Evolutionary conservation across 30 jellyfish, hydroid and myxozoan species (phyloP).

Genomic region (Clytia hemisphaerica): DNA sequence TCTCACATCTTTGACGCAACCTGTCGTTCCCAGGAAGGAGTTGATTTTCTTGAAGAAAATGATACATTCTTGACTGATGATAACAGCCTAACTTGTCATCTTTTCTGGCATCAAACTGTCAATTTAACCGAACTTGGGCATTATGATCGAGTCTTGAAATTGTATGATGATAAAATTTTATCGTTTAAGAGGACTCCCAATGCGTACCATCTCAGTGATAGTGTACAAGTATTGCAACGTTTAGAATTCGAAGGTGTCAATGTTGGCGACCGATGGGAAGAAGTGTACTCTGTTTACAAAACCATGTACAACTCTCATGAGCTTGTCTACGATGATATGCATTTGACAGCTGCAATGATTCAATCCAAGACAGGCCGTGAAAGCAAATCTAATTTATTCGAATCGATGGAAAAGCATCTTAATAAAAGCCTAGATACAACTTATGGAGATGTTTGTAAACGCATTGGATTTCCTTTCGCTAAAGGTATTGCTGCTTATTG

Average conservation of each 20-base stretch:
- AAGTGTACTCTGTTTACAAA: conserved; percentile 11
- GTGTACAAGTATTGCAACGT: too few species aligned
- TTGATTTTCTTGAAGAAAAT: conserved; percentile 6
- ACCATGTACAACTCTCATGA: conserved; percentile 1
- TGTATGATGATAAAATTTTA: conserved; percentile 6
- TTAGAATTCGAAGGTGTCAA: neutral
- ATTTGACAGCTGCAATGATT: neutral
- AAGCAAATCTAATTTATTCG: neutral
- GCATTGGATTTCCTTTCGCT: neutral
- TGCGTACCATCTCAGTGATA: conserved; percentile 10
- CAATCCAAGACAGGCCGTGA: conserved; percentile 15
- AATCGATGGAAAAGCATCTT: conserved; percentile 9
- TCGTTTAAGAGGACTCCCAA: neutral
- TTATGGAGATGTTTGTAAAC: conserved; percentile 5
- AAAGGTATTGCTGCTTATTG: conserved; percentile 7
- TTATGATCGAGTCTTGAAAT: conserved; percentile 6
- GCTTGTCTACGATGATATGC: conserved; percentile 23
- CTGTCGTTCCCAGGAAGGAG: conserved; percentile 26
- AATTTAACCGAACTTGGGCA: conserved; percentile 4
- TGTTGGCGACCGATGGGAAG: conserved; percentile 35
- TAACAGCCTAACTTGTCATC: conserved; percentile 17
- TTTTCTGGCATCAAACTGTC: conserved; percentile 25
- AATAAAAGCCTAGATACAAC: too few species aligned
- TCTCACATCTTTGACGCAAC: conserved; percentile 22
- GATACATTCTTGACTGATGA: conserved; percentile 12